Conservation (phyloP, 2,888 invertebrate genomes). For the Nemapogon koenigi region DNA sequence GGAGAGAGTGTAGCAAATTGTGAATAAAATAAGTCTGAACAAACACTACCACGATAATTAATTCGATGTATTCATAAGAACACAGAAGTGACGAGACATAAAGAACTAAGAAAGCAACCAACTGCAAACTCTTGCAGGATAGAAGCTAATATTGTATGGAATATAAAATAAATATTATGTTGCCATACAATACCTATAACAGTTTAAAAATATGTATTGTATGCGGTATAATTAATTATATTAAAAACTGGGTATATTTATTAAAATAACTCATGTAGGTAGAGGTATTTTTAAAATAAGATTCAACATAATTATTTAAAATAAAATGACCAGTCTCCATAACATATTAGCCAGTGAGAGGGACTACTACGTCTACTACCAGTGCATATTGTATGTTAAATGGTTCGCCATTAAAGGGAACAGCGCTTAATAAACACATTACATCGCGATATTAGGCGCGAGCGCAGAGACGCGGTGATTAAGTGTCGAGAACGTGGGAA, state of each 20-base stretch:
- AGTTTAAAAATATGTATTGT: too few species aligned
- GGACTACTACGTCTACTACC: slow-evolving; percentile 28
- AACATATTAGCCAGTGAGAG: too few species aligned
- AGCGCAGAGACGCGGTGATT: slow-evolving; percentile 42
- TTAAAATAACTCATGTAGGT: too few species aligned
- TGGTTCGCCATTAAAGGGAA: slow-evolving; percentile 51
- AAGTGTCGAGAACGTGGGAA: slow-evolving; percentile 56
- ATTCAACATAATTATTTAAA: too few species aligned
- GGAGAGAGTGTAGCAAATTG: slow-evolving; percentile 18
- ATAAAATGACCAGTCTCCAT: too few species aligned
- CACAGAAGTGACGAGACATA: slow-evolving; percentile 28
- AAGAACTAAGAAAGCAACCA: slow-evolving; percentile 29
- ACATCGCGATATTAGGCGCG: slow-evolving; percentile 54
- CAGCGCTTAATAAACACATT: slow-evolving; percentile 61
- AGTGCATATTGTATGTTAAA: slow-evolving; percentile 52
- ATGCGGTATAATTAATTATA: too few species aligned
- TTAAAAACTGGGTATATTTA: too few species aligned
- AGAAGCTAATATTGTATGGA: slow-evolving; percentile 21
- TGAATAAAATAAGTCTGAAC: slow-evolving; percentile 35
- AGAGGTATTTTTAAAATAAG: too few species aligned
- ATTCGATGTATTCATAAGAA: slow-evolving; percentile 35
- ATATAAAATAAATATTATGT: too few species aligned
- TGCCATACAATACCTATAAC: too few species aligned
- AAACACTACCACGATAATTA: slow-evolving; percentile 37
- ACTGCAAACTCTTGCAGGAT: slow-evolving; percentile 29